Evolutionary conservation across 2,113 vertebrate genomes (phyloP), one percentile per base, ranked within the genome.

Genomic region (Puffinus mauretanicus): DNA sequence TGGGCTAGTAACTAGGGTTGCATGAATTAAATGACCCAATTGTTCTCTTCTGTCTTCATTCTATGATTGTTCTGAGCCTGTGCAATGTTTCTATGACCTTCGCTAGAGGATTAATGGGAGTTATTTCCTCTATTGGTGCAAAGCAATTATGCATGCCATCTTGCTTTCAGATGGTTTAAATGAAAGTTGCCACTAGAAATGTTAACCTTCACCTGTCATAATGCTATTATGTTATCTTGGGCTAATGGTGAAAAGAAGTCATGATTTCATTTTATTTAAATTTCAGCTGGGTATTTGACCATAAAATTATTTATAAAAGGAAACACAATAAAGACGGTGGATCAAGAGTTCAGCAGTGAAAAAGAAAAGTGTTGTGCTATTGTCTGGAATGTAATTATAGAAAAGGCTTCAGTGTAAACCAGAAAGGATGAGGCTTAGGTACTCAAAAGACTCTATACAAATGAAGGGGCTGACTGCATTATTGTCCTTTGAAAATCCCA

Each of bases 181-280:
- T 94, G 91, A 96, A 96, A 95, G 88, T 96, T 94, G 86, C 91
- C 89, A 84, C 86, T 88, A 73, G 89, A 96, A 95, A 95, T 87
- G 80, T 90, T 97, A 96, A 96, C 95, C 86, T 95, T 97, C 94
- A 95, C 94, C 93, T 96, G 80, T 93, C 89, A 88, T 95, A 92
- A 92, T 92, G 91, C 90, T 92, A 86, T 86, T 95, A 95, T 93
- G 77, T 96, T 94, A 95, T 96, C 90, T 85, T 88, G 52, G 67
- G 42, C 61, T 96, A 95, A 96, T 93, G 84, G 89, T 78, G 58
- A 92, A 94, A 94, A 81, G 90, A 96, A 95, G 92, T 88, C 80
- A 84, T 83, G 77, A 95, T 96, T 96, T 91, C 82, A 93, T 97
- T 96, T 96, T 92, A 96, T 96, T 96, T 91, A 96, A 95, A 92